Base-by-base conservation (phyloP, 2,888 invertebrate species). In the Volucella inanis region DNA sequence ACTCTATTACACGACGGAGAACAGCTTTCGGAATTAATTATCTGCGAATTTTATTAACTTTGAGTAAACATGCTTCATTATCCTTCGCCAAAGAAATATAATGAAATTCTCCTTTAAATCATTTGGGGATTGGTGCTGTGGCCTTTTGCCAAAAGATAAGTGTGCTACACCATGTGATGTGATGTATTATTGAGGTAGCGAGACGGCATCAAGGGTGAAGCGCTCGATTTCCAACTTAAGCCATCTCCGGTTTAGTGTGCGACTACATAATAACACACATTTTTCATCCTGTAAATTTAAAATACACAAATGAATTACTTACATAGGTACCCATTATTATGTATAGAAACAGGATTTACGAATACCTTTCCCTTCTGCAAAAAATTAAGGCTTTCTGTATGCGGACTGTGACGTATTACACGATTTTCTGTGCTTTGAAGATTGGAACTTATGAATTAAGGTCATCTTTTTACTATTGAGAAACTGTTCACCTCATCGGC, bases 1-100 rank as follows among this genome's bases (percentile, higher is more conserved):
- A 81, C 71, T 79, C 79, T 65, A 84, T 80, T 80, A 81, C 55
- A 74, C 81, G 85, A 72, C 55, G 72, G 81, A 77, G 76, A 85
- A 85, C 85, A 85, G 85, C 85, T 85, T 81, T 85, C 76, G 81
- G 85, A 76, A 85, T 85, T 85, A 85, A 85, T 85, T 85, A 85
- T 85, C 85, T 85, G 85, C 76, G 77, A 85, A 85, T 85, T 85
- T 85, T 85, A 85, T 85, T 85, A 85, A 85, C 85, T 85, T 85
- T 81, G 85, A 85, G 85, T 85, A 85, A 85, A 85, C 85, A 85
- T 85, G 85, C 85, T 85, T 85, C 85, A 85, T 85, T 85, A 85
- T 85, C 85, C 85, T 81, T 85, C 85, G 85, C 85, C 85, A 85
- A 85, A 85, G 85, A 85, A 81, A 81, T 81, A 85, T 81, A 85